Evolutionary conservation across 1,140 invertebrate genomes (phyloP).

Genomic region (Drosophila littoralis): DNA sequence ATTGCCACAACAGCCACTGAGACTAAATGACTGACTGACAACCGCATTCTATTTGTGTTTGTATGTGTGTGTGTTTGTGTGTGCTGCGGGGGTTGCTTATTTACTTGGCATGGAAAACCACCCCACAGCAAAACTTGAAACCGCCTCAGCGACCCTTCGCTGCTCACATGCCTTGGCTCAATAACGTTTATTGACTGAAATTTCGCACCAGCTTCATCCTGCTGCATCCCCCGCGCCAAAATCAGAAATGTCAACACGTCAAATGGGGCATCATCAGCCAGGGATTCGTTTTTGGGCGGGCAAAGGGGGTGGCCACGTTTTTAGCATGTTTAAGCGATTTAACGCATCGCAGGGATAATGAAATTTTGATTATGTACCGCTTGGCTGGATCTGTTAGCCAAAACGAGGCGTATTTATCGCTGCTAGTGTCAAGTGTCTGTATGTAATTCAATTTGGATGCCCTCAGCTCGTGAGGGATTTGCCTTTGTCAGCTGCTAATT

Average conservation of each 20-base stretch:
- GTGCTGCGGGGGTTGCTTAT: constrained; percentile 69
- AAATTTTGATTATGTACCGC: constrained; percentile 81
- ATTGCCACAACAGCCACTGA: constrained; percentile 70
- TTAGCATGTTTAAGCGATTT: constrained; percentile 81
- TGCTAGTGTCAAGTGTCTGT: constrained; percentile 51
- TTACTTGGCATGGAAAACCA: constrained; percentile 67
- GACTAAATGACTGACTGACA: constrained; percentile 80
- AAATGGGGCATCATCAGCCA: constrained; percentile 38
- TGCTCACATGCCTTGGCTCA: constrained; percentile 45
- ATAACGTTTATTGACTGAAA: constrained; percentile 80
- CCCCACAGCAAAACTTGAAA: constrained; percentile 43
- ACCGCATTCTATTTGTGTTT: constrained; percentile 59
- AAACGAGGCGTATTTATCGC: constrained; percentile 50
- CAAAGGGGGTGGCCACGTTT: constrained; percentile 38
- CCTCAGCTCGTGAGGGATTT: constrained; percentile 12
- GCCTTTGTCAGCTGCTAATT: constrained; percentile 40
- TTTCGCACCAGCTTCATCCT: constrained; percentile 73
- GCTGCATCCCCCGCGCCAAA: constrained; percentile 46
- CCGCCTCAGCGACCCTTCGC: constrained; percentile 13
- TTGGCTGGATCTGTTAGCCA: constrained; percentile 60
- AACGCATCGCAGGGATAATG: constrained; percentile 82
- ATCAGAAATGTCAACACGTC: constrained; percentile 78
- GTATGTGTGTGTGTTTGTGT: constrained; percentile 31
- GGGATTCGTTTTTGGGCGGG: constrained; percentile 2
- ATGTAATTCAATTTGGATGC: constrained; percentile 28